Base-by-base conservation (phyloP, 92 coral and sea anemone genomes). In the Hydrozoanthus gracilis region DNA sequence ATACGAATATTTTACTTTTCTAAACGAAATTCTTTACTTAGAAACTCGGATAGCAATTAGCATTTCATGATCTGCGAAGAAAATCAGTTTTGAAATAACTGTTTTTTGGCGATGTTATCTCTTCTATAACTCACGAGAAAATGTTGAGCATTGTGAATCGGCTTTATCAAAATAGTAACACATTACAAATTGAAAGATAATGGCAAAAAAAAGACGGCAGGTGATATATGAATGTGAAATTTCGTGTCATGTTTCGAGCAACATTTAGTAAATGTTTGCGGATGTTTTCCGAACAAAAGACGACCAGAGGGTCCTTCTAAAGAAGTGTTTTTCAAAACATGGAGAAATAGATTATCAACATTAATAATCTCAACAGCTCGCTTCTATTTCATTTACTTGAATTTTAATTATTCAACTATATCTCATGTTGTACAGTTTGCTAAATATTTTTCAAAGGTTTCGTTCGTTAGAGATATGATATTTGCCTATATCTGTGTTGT, bases 161-260 rank as follows among this genome's bases (percentile, higher is more conserved):
- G 46, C 58, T 64, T 65, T 62, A 52, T 52, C 58, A 80, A 49
- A 80, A 80, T 80, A 80, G 73, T 48, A 80, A 67, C 60, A 65
- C 62, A 80, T 64, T 80, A 67, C 12, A 62, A 61, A 80, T 80
- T 65, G 85, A 67, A 64, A 48, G 85, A 80, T 80, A 80, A 66
- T 49, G 73, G 9, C n/a, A 68, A 68, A 46, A 4, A 49, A 27
- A 27, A 65, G 1, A 11, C 73, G 51, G 55, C 85, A 80, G 85
- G 85, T 65, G 61, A 70, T 11, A 17, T 27, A 18, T 16, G 5
- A 58, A 44, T 79, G 17, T 70, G 72, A 68, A 65, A 46, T 16
- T 27, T 80, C 73, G 45, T 64, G 71, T 46, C 51, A 61, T 14
- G 72, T 62, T 65, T 65, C n/a, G 73, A 60, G 66, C 49, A 35